These are phyloP conservation scores for Cantharis lateralis DNA, from an alignment of 2,888 invertebrate species.

Conservation along the genomic window DNA sequence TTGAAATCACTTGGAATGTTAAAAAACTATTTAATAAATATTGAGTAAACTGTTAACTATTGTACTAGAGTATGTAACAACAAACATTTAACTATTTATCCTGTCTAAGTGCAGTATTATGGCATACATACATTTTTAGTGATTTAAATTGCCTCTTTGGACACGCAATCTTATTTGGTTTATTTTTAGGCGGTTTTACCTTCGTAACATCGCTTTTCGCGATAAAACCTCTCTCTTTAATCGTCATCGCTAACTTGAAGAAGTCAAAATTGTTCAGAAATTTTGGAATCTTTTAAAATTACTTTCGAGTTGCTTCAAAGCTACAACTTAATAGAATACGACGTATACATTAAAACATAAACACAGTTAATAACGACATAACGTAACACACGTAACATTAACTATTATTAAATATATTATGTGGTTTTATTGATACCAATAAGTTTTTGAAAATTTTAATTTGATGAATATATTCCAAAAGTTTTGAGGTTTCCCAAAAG, in stretches of 20 bases:
- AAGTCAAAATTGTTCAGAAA: background rate
- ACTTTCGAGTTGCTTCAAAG: constrained; percentile 15
- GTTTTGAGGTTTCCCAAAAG: constrained; percentile 32
- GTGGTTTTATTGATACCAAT: constrained; percentile 32
- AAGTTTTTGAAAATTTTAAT: constrained; percentile 15
- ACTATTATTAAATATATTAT: constrained; percentile 37
- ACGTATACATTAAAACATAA: constrained; percentile 34
- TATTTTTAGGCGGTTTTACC: background rate
- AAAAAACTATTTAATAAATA: constrained; percentile 20
- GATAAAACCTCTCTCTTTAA: too few species aligned
- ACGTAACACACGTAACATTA: constrained; percentile 44
- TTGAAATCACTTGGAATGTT: constrained; percentile 28
- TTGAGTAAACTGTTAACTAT: constrained; percentile 26
- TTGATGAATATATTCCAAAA: constrained; percentile 12
- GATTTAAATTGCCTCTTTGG: constrained; percentile 13
- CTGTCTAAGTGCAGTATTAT: constrained; percentile 30
- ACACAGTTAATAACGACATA: constrained; percentile 32
- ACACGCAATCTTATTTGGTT: background rate
- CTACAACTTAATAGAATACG: constrained; percentile 32
- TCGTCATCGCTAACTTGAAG: background rate
- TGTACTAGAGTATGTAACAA: constrained; percentile 30
- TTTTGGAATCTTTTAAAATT: constrained; percentile 14
- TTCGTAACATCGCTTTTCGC: too few species aligned
- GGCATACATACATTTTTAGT: constrained; percentile 22
- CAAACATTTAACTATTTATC: constrained; percentile 31